Evolutionary conservation across 1,140 invertebrate species (phyloP).

Genomic region (Drosophila guanche): DNA sequence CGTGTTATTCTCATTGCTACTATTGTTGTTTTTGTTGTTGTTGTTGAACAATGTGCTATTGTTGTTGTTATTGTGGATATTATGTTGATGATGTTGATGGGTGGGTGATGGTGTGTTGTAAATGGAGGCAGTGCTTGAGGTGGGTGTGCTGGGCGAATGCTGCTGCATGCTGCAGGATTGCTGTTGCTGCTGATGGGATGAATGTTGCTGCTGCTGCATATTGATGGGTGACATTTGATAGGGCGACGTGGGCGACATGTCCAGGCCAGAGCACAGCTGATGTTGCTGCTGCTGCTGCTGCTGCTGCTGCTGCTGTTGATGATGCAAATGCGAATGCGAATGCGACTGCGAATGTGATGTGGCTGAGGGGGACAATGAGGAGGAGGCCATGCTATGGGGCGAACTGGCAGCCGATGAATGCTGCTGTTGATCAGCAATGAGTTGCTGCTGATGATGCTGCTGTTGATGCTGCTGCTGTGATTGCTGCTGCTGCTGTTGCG

Average conservation of each 20-base stretch:
- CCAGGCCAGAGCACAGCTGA: slow-evolving; percentile 56
- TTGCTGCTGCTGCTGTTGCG: slow-evolving; percentile 48
- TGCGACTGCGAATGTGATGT: slow-evolving; percentile 33
- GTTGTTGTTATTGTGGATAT: slow-evolving; percentile 60
- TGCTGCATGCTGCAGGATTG: slow-evolving; percentile 67
- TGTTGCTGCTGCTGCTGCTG: slow-evolving; percentile 61
- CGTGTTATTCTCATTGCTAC: slow-evolving; percentile 68
- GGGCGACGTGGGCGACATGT: slow-evolving; percentile 67
- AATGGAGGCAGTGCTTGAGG: slow-evolving; percentile 55
- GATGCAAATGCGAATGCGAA: slow-evolving; percentile 31
- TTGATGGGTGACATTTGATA: slow-evolving; percentile 73
- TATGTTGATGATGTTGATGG: slow-evolving; percentile 39
- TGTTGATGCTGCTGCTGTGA: slow-evolving; percentile 37
- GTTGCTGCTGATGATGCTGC: slow-evolving; percentile 41
- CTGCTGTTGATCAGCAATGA: slow-evolving; percentile 54
- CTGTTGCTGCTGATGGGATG: slow-evolving; percentile 41
- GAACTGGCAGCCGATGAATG: slow-evolving; percentile 67
- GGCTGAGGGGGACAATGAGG: slow-evolving; percentile 65
- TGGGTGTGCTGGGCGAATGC: slow-evolving; percentile 65
- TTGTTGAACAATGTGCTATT: slow-evolving; percentile 67
- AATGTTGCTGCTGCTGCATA: slow-evolving; percentile 56
- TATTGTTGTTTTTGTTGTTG: slow-evolving; percentile 33
- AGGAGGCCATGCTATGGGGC: slow-evolving; percentile 69
- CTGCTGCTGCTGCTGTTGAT: slow-evolving; percentile 51
- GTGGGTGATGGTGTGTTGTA: slow-evolving; percentile 70